A percentile compares a stretch with the other conserved stretches of the same genome.
phyloP scores from a whole-genome alignment of 1,140 invertebrate species.

The Harpegnathos saltator region DNA sequence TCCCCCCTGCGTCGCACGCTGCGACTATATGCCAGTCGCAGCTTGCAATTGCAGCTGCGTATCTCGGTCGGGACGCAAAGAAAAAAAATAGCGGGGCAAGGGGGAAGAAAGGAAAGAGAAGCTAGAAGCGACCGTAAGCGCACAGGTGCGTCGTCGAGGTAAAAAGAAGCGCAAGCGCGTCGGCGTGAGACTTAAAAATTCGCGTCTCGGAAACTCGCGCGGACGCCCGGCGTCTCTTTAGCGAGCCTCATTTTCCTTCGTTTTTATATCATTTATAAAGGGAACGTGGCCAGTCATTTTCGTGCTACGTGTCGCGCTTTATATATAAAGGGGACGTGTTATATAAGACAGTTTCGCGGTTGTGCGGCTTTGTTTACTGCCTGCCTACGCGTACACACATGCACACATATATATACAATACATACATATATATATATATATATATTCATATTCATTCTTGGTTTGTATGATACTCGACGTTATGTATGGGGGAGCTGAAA shows the following conservation, averaged over 20 bases:
- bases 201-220: constrained; percentile 31
- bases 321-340: constrained; percentile 8
- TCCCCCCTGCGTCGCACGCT: constrained; percentile 35
- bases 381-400: too few species aligned
- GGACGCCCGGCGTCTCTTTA: constrained; percentile 27
- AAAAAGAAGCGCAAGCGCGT: constrained; percentile 19
- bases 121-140: constrained; percentile 33
- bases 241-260: constrained; percentile 36
- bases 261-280: constrained; percentile 49
- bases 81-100: constrained; percentile 9
- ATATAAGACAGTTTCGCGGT: constrained; percentile 5
- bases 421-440: too few species aligned
- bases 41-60: constrained; percentile 77
- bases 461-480: too few species aligned
- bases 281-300: constrained; percentile 41
- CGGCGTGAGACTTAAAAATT: constrained; percentile 50
- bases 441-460: too few species aligned
- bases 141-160: constrained; percentile 57
- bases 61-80: constrained; percentile 68
- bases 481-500: too few species aligned
- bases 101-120: background rate
- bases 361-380: background rate
- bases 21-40: constrained; percentile 83
- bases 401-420: too few species aligned
- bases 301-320: constrained; percentile 46